These are phyloP conservation scores for Zoanthus sociatus DNA, from an alignment of 92 coral and sea anemone species.

Conservation along the genomic window DNA sequence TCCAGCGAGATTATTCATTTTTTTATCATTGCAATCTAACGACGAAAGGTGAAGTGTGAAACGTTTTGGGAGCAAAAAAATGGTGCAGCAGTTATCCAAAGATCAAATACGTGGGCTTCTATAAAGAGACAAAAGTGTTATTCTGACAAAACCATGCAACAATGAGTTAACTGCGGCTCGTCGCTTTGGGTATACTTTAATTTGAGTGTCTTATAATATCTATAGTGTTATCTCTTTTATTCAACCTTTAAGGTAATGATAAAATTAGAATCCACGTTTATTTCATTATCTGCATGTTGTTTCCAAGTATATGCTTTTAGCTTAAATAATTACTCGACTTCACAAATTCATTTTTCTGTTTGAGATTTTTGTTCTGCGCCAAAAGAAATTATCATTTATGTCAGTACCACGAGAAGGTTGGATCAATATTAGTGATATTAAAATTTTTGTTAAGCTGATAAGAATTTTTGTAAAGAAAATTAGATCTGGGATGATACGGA, in stretches of 20 bases:
- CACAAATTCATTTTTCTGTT: slow-evolving; percentile 1
- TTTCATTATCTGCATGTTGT: slow-evolving; percentile 4
- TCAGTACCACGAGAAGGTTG: background rate
- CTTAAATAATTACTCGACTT: slow-evolving; percentile 16
- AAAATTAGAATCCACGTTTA: slow-evolving; percentile 10
- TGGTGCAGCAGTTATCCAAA: background rate
- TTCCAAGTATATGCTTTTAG: slow-evolving; percentile 1
- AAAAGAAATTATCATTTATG: background rate
- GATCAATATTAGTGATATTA: background rate
- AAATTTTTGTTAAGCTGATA: background rate
- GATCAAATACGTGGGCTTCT: slow-evolving; percentile 29
- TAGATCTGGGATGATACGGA: background rate
- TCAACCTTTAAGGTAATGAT: slow-evolving; percentile 21
- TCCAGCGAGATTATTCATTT: background rate
- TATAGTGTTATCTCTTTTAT: slow-evolving; percentile 4
- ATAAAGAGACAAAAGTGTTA: slow-evolving; percentile 31
- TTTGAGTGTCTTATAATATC: slow-evolving; percentile 18
- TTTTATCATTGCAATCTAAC: background rate
- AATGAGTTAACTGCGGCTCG: slow-evolving; percentile 9
- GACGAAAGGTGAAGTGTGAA: slow-evolving; percentile 7
- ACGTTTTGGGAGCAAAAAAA: background rate
- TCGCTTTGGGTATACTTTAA: slow-evolving; percentile 3
- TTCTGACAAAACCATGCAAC: slow-evolving; percentile 30
- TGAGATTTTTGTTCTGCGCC: background rate
- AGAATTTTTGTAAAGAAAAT: background rate